These are phyloP conservation scores for Idaea aversata DNA, from an alignment of 2,888 invertebrate genomes.

Conservation along the genomic window DNA sequence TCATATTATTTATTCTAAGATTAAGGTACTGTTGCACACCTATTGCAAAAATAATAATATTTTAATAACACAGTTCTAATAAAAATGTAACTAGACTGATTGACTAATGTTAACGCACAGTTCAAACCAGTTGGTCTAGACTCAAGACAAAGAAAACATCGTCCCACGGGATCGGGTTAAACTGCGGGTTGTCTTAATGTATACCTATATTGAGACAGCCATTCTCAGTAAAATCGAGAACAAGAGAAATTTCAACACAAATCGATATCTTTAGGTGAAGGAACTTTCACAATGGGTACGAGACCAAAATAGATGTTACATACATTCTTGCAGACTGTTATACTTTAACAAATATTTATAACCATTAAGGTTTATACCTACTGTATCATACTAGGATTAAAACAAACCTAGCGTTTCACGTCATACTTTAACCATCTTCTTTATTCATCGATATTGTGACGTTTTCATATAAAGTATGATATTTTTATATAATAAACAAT, in stretches of 20 bases:
- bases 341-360: conserved; percentile 18
- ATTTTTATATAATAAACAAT: conserved; percentile 19
- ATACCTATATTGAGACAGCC: not conserved
- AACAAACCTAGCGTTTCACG: too few relatives aligned
- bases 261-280: conserved; percentile 5
- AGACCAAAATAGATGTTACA: conserved; percentile 17
- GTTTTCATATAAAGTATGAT: too few relatives aligned
- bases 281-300: conserved; percentile 3
- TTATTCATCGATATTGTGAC: too few relatives aligned
- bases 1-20: not conserved
- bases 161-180: not conserved
- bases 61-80: not conserved
- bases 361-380: conserved; percentile 11
- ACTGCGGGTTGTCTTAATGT: not conserved
- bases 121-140: not conserved
- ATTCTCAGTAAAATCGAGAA: not conserved
- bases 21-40: not conserved
- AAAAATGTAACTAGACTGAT: not conserved
- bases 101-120: too few relatives aligned
- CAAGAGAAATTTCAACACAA: not conserved
- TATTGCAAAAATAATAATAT: not conserved
- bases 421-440: too few relatives aligned
- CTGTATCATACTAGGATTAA: too few relatives aligned
- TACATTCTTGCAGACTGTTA: not conserved
- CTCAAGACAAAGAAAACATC: not conserved